Conservation (phyloP, 2,797 vertebrate genomes). For the Alca torda region DNA sequence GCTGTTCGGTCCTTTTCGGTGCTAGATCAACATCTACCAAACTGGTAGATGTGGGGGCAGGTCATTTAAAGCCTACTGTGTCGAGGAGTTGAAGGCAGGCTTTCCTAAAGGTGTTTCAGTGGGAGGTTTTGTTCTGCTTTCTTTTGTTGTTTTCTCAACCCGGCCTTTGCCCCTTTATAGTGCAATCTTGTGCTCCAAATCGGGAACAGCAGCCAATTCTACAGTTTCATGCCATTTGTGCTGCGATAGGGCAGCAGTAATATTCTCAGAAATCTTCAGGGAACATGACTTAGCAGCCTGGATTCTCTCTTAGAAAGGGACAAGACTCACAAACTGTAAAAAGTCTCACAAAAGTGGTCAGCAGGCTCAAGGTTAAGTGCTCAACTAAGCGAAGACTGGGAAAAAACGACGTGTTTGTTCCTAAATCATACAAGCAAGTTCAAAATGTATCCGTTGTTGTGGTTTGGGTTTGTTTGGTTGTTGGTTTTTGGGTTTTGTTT, state of each 20-base stretch:
- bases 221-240: constrained; percentile 20
- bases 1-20: background rate
- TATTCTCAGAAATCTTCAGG: background rate
- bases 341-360: background rate
- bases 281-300: background rate
- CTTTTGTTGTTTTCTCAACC: background rate
- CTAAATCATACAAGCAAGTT: background rate
- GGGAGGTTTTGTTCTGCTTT: background rate
- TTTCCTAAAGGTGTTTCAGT: background rate
- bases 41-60: background rate
- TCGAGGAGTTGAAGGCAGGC: background rate
- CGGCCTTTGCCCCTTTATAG: background rate
- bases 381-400: background rate
- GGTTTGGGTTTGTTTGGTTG: background rate
- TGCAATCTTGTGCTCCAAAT: background rate
- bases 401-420: background rate
- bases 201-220: background rate
- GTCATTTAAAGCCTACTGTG: background rate
- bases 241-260: constrained; percentile 12
- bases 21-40: background rate
- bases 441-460: background rate
- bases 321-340: background rate
- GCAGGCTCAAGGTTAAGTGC: background rate
- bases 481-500: background rate
- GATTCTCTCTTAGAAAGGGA: background rate